These are phyloP conservation scores for Himalopsyche tibetana DNA, from an alignment of 2,888 invertebrate species.

Conservation along the genomic window DNA sequence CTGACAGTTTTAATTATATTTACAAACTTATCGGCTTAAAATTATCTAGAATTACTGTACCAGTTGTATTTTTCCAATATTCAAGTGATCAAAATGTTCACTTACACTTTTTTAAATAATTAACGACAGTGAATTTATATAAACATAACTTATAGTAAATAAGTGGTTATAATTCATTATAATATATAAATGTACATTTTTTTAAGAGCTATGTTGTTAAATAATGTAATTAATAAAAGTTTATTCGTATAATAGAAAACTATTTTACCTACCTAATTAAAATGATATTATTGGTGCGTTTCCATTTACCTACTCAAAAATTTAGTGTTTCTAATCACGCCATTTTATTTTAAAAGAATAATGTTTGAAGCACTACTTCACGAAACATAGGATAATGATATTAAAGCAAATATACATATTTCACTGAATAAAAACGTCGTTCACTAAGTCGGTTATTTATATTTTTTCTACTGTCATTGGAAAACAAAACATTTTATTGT, in stretches of 20 bases:
- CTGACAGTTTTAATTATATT: slow-evolving; percentile 14
- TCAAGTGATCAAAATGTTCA: background rate
- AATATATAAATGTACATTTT: background rate
- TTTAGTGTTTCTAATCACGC: slow-evolving; percentile 8
- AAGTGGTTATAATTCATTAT: background rate
- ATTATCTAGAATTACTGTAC: background rate
- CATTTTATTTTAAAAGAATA: background rate
- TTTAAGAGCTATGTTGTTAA: background rate
- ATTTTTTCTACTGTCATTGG: too few species aligned
- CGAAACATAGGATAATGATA: too few species aligned
- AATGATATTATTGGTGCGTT: slow-evolving; percentile 30
- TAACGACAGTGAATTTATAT: background rate
- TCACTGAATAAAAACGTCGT: too few species aligned
- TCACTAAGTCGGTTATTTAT: too few species aligned
- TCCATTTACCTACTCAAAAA: slow-evolving; percentile 14
- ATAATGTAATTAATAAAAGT: too few species aligned
- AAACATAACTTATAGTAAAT: background rate
- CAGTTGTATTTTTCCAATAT: background rate
- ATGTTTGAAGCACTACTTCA: background rate
- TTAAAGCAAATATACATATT: too few species aligned
- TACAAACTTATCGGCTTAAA: background rate
- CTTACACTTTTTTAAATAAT: slow-evolving; percentile 14
- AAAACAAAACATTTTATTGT: too few species aligned
- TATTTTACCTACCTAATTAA: slow-evolving; percentile 29
- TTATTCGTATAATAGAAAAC: background rate